These are phyloP conservation scores for Rhogogaster chlorosoma DNA, from an alignment of 2,888 invertebrate species.

Conservation along the genomic window DNA sequence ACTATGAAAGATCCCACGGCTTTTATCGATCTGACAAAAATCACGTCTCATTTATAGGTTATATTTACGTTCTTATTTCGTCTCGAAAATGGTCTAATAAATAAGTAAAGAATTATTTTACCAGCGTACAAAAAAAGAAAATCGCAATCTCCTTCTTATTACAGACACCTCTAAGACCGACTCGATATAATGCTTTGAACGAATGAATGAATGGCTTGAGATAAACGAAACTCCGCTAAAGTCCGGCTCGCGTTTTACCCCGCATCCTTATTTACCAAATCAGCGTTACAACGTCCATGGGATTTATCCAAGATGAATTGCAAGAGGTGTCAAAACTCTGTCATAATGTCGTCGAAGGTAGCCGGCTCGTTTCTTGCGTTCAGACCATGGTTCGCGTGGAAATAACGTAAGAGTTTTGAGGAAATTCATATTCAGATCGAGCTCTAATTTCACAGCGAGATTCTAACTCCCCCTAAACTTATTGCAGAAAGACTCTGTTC, in stretches of 20 bases:
- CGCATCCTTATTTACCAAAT: neutral
- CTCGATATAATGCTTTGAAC: conserved; percentile 13
- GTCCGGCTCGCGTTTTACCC: neutral
- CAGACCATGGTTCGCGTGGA: conserved; percentile 84
- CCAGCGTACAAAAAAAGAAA: too few species aligned
- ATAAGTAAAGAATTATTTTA: neutral
- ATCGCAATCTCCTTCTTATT: neutral
- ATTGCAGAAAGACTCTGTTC: conserved; percentile 80
- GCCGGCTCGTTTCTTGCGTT: conserved; percentile 84
- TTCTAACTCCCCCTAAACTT: neutral
- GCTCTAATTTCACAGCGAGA: conserved; percentile 30
- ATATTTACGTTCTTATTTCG: neutral
- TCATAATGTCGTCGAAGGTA: conserved; percentile 82
- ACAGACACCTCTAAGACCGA: neutral
- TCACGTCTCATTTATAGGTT: neutral
- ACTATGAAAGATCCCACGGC: neutral
- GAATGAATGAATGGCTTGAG: neutral
- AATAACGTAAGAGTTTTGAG: conserved; percentile 80
- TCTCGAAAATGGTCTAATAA: neutral
- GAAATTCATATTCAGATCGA: neutral
- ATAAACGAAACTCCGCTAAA: neutral
- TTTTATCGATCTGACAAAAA: neutral
- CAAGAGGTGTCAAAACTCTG: conserved; percentile 83
- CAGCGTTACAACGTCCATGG: conserved; percentile 76
- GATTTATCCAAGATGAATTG: conserved; percentile 84